phyloP scores from a whole-genome alignment of 2,888 invertebrate genomes.

The Gisinianus flammeolus region DNA sequence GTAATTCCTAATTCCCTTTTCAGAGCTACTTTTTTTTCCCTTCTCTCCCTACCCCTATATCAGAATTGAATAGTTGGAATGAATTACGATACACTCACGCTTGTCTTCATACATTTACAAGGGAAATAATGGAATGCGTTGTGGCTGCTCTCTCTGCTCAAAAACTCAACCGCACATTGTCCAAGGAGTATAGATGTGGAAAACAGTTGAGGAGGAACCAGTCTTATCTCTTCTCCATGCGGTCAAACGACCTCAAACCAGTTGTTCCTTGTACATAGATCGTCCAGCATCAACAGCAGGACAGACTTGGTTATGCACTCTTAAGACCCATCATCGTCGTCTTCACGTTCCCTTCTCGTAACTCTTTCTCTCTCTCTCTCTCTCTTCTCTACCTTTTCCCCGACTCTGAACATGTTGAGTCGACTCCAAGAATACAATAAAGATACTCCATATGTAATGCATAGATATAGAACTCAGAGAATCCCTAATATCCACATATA shows the following conservation, averaged over 20 bases:
- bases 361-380: slow-evolving; percentile 17
- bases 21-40: slow-evolving; percentile 21
- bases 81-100: slow-evolving; percentile 36
- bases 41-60: slow-evolving; percentile 8
- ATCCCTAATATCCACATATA: not conserved
- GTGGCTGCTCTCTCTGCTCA: not conserved
- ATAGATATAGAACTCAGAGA: not conserved
- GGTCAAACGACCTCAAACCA: slow-evolving; percentile 37
- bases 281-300: slow-evolving; percentile 13
- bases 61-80: slow-evolving; percentile 35
- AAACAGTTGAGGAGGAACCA: slow-evolving; percentile 18
- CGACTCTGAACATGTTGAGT: not conserved
- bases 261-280: slow-evolving; percentile 18
- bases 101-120: slow-evolving; percentile 33
- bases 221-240: slow-evolving; percentile 21
- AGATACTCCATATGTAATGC: not conserved
- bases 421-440: not conserved
- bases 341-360: slow-evolving; percentile 17
- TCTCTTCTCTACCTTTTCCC: not conserved
- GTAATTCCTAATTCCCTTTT: slow-evolving; percentile 19
- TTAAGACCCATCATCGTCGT: slow-evolving; percentile 24
- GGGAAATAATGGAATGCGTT: slow-evolving; percentile 30
- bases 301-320: slow-evolving; percentile 26
- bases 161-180: slow-evolving; percentile 30
- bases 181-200: not conserved